phyloP scores from a whole-genome alignment of 2,888 invertebrate species.

The Eupithecia insigniata region DNA sequence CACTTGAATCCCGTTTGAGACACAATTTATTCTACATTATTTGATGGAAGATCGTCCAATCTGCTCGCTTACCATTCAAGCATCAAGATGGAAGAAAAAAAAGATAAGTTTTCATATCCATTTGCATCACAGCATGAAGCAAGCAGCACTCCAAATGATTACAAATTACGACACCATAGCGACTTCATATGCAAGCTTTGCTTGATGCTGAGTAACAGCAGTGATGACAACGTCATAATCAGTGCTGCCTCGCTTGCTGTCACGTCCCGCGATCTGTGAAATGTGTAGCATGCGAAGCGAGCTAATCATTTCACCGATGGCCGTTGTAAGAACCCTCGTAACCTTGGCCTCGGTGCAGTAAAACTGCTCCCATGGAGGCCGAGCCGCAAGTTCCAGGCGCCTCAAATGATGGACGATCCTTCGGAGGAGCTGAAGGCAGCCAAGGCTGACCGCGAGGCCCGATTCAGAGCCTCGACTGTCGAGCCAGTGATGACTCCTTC shows the following conservation, averaged over 20 bases:
- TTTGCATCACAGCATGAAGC: constrained; percentile 73
- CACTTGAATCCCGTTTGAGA: constrained; percentile 26
- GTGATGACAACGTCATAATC: constrained; percentile 58
- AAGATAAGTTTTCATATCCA: constrained; percentile 52
- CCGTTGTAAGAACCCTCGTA: constrained; percentile 60
- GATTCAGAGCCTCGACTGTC: constrained; percentile 82
- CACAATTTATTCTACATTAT: not conserved
- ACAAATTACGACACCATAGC: constrained; percentile 57
- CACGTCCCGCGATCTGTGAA: constrained; percentile 50
- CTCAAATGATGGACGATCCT: constrained; percentile 84
- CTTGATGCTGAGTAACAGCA: constrained; percentile 70
- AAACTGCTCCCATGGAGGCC: constrained; percentile 88
- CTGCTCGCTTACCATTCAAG: constrained; percentile 23
- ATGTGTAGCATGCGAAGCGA: constrained; percentile 37
- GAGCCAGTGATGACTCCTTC: constrained; percentile 77
- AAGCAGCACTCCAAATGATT: constrained; percentile 59
- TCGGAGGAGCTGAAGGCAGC: constrained; percentile 85
- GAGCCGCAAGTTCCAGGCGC: constrained; percentile 87
- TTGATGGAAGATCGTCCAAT: constrained; percentile 16
- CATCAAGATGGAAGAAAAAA: constrained; percentile 17
- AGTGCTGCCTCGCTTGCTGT: constrained; percentile 66
- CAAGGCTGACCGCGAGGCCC: constrained; percentile 85
- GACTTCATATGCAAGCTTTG: constrained; percentile 62
- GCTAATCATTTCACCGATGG: constrained; percentile 63
- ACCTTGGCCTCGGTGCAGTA: constrained; percentile 80